Evolutionary conservation across 2,888 invertebrate species (phyloP), one percentile per base, ranked within the genome.

Genomic region (Thyatira batis): DNA sequence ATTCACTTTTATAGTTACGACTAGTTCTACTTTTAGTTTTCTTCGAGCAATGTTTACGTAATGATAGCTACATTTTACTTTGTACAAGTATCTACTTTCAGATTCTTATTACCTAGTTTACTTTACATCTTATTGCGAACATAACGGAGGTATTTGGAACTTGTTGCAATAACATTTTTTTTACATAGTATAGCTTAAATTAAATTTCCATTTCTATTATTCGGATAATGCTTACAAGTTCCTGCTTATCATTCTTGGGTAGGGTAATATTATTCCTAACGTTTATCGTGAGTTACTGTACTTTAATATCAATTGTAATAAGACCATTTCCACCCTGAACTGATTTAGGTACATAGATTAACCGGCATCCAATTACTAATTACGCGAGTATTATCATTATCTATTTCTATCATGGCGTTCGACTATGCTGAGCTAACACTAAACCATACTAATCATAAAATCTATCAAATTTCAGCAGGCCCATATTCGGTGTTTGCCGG

Each of bases 401-500:
- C n/a, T n/a, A 33, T 33, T 11, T 13, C 10, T 9, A 33, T 4
- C 4, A 9, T 44, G 20, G 5, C 10, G 3, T 20, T 44, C 10
- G 3, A 17, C 13, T 27, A 25, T 50, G 13, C 27, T 28, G 23
- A 6, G 6, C 23, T 23, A 23, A 23, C 3, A 23, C 23, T 23
- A 4, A 23, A 23, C 23, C 23, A 23, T 23, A 23, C 23, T 23
- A 3, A 6, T 4, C 6, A 23, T 4, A 23, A 23, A 23, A 23
- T 4, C 23, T 54, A 3, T 21, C 55, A 10, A 33, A 27, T 84
- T 87, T 11, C 82, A 92, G 91, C 89, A 51, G 91, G 91, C 1
- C 90, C 91, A 1, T 92, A 92, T 59, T 56, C 90, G 6, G 91
- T 87, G 0, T 92, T 92, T 44, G 87, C 91, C 0, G 91, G 91